These are phyloP conservation scores for Bombus polaris DNA, from an alignment of 1,140 invertebrate species.

Conservation along the genomic window DNA sequence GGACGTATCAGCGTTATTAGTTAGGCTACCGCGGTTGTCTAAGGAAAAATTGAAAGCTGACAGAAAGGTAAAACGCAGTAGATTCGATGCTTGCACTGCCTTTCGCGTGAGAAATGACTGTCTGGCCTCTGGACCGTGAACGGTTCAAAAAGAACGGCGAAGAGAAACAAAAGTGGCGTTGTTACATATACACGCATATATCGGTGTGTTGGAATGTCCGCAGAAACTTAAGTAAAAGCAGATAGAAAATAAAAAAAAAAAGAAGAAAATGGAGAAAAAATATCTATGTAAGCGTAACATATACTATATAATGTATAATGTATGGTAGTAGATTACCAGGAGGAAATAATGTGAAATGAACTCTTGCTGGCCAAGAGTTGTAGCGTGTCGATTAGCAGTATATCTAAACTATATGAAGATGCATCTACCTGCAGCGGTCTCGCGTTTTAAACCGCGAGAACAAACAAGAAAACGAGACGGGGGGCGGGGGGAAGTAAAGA, in stretches of 20 bases:
- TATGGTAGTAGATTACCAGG: slow-evolving; percentile 23
- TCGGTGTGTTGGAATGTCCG: slow-evolving; percentile 50
- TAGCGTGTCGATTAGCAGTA: slow-evolving; percentile 48
- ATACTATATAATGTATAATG: background rate
- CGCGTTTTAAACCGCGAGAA: slow-evolving; percentile 23
- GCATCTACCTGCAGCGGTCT: slow-evolving; percentile 18
- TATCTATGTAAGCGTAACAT: background rate
- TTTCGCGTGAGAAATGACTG: slow-evolving; percentile 64
- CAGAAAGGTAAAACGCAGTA: slow-evolving; percentile 55
- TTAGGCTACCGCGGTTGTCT: background rate
- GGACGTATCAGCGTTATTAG: background rate
- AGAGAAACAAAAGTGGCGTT: background rate
- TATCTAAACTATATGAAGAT: slow-evolving; percentile 45
- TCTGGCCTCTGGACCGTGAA: slow-evolving; percentile 56
- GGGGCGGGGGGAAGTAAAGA: background rate
- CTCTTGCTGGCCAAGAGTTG: slow-evolving; percentile 75
- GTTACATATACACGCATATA: slow-evolving; percentile 50
- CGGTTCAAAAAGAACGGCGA: background rate
- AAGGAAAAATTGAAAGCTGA: background rate
- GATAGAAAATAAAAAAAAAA: background rate
- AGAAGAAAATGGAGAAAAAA: slow-evolving; percentile 6
- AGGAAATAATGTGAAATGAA: slow-evolving; percentile 37
- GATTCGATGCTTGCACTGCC: slow-evolving; percentile 74
- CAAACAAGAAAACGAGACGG: slow-evolving; percentile 5
- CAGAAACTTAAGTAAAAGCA: slow-evolving; percentile 1